Conservation (phyloP, 2,888 invertebrate genomes). For the Dorcus parallelipipedus region DNA sequence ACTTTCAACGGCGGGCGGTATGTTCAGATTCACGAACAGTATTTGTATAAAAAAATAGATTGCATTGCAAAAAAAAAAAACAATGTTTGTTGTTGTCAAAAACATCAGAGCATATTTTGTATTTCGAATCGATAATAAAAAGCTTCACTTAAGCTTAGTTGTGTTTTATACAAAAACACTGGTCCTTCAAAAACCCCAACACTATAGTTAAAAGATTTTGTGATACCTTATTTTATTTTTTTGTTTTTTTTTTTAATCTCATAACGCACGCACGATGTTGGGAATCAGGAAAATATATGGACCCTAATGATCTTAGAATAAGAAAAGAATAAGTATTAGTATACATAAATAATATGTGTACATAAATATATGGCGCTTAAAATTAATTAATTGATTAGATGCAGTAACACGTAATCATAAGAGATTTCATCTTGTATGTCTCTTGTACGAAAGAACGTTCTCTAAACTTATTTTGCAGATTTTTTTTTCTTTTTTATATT, state of each 20-base stretch:
- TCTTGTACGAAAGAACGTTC: not conserved
- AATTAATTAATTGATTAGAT: constrained; percentile 10
- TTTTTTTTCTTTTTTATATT: not conserved
- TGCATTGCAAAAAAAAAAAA: too few relatives aligned
- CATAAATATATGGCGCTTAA: constrained; percentile 26
- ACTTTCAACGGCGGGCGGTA: too few relatives aligned
- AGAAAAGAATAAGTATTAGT: constrained; percentile 11
- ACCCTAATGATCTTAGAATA: constrained; percentile 12
- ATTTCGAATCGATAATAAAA: too few relatives aligned
- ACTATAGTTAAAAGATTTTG: too few relatives aligned
- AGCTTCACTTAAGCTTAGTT: too few relatives aligned
- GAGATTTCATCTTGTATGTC: not conserved
- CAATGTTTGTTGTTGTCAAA: too few relatives aligned
- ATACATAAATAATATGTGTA: constrained; percentile 23
- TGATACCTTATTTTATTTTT: not conserved
- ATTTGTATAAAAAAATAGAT: too few relatives aligned
- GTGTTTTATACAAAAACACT: too few relatives aligned
- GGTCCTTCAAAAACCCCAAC: too few relatives aligned
- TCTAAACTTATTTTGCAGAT: not conserved
- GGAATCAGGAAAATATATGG: constrained; percentile 23
- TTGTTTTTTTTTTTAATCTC: too few relatives aligned
- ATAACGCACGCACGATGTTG: not conserved
- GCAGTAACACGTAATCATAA: constrained; percentile 6
- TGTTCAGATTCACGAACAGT: too few relatives aligned
- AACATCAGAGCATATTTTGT: too few relatives aligned